These are phyloP conservation scores for Leptinotarsa lineolata DNA, from an alignment of 1,140 invertebrate species.

Conservation along the genomic window DNA sequence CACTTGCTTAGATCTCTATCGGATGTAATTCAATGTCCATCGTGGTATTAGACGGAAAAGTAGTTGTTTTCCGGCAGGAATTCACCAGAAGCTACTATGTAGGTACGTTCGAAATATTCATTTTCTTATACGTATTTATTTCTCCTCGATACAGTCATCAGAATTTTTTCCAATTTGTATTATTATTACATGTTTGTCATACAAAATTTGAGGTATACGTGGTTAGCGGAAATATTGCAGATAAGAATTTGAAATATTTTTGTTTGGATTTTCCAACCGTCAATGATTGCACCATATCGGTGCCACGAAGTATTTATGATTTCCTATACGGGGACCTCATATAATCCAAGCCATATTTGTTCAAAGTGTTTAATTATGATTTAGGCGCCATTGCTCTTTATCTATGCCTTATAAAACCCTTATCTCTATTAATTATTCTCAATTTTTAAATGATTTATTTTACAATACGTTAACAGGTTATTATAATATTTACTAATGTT, in stretches of 20 bases:
- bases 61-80: too few relatives aligned
- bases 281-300: background rate
- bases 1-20: too few relatives aligned
- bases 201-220: too few relatives aligned
- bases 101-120: too few relatives aligned
- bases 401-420: slow-evolving; percentile 31
- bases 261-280: background rate
- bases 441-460: slow-evolving; percentile 33
- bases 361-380: slow-evolving; percentile 22
- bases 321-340: slow-evolving; percentile 1
- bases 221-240: background rate
- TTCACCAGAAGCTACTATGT: too few relatives aligned
- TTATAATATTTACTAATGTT: slow-evolving; percentile 32
- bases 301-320: slow-evolving; percentile 3
- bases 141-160: too few relatives aligned
- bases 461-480: slow-evolving; percentile 33
- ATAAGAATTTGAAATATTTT: background rate
- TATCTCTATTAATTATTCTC: slow-evolving; percentile 33
- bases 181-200: too few relatives aligned
- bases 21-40: too few relatives aligned
- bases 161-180: too few relatives aligned
- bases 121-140: too few relatives aligned
- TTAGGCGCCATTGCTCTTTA: slow-evolving; percentile 30
- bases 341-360: slow-evolving; percentile 3
- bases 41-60: too few relatives aligned